phyloP scores from a whole-genome alignment of 2,888 invertebrate genomes.

The Campoplex capitator region DNA sequence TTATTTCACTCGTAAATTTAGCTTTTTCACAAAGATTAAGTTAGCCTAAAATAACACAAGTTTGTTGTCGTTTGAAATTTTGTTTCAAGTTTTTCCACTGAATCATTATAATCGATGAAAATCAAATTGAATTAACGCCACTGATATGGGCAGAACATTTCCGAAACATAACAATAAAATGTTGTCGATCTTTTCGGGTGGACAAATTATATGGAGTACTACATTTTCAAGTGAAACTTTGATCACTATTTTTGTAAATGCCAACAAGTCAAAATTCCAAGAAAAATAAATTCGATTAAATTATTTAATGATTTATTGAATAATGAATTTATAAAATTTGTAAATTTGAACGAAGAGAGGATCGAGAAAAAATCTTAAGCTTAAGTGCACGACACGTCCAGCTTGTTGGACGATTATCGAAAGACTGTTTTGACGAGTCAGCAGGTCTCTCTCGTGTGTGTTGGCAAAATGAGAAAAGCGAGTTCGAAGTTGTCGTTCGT shows the following conservation, averaged over 20 bases:
- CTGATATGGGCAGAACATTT: not conserved
- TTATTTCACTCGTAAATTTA: not conserved
- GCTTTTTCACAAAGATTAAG: not conserved
- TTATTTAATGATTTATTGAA: not conserved
- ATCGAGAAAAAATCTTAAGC: constrained; percentile 10
- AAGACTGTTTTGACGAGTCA: constrained; percentile 77
- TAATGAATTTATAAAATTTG: not conserved
- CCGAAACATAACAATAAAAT: not conserved
- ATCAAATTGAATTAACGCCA: not conserved
- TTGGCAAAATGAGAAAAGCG: constrained; percentile 46
- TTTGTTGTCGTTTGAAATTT: not conserved
- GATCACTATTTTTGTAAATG: not conserved
- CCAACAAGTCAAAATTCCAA: not conserved
- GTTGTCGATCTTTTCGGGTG: not conserved
- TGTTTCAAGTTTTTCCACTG: not conserved
- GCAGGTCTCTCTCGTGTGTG: constrained; percentile 68
- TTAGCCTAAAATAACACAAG: not conserved
- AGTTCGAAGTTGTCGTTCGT: constrained; percentile 39
- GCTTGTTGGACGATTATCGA: constrained; percentile 68
- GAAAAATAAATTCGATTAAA: not conserved
- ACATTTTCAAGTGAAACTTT: not conserved
- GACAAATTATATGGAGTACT: not conserved
- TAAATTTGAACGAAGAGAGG: not conserved
- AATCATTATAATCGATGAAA: not conserved
- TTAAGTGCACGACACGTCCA: constrained; percentile 55